phyloP scores from a whole-genome alignment of 2,888 invertebrate genomes.

The Calliphora vomitoria region DNA sequence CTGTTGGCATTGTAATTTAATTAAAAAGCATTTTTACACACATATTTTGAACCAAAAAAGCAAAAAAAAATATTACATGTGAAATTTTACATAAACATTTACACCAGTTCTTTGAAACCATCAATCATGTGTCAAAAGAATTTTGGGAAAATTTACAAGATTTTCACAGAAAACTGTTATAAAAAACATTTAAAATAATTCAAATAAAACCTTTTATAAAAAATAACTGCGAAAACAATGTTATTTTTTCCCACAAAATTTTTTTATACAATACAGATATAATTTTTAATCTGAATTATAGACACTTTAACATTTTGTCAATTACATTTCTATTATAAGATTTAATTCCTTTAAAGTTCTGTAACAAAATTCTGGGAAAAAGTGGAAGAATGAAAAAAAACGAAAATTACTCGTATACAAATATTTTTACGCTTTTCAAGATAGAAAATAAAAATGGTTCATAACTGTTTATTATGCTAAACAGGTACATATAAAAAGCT shows the following conservation, averaged over 20 bases:
- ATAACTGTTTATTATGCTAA: constrained; percentile 61
- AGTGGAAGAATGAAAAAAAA: neutral
- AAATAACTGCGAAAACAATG: too few species aligned
- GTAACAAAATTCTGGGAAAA: neutral
- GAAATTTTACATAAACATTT: neutral
- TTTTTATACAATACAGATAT: too few species aligned
- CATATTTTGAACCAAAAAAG: constrained; percentile 2
- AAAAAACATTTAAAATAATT: too few species aligned
- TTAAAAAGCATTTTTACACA: constrained; percentile 57
- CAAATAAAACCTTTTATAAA: too few species aligned
- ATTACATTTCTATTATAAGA: neutral
- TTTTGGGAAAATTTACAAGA: neutral
- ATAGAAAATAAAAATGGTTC: constrained; percentile 18
- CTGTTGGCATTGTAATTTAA: constrained; percentile 68
- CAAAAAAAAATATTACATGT: neutral
- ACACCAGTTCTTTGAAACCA: constrained; percentile 1
- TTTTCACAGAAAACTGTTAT: neutral
- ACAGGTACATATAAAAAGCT: constrained; percentile 43
- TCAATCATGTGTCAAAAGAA: neutral
- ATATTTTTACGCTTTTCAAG: constrained; percentile 21
- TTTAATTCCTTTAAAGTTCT: neutral
- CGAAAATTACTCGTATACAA: neutral
- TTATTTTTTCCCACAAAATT: too few species aligned
- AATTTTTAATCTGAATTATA: too few species aligned
- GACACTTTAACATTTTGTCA: too few species aligned